A percentile compares a stretch with the other conserved stretches of the same genome.
Evolutionary conservation across 2,113 vertebrate species (phyloP).

Genomic region (Dunckerocampus dactyliophorus): DNA sequence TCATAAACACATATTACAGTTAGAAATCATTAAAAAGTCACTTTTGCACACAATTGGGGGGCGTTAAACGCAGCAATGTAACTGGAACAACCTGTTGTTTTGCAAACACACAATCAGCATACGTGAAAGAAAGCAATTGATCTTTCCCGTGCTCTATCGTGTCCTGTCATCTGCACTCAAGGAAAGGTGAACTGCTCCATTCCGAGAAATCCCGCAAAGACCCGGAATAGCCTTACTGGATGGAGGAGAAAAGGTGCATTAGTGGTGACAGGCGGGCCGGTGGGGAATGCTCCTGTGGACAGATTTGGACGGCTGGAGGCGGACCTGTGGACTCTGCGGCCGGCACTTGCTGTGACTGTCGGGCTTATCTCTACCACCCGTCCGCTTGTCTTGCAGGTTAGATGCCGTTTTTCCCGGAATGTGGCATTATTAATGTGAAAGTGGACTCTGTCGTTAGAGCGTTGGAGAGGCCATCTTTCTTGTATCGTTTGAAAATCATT

Average conservation of each 20-base stretch:
- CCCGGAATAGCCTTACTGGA: conserved; percentile 73
- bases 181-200: conserved; percentile 78
- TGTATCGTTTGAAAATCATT: conserved; percentile 39
- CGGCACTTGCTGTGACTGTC: conserved; percentile 68
- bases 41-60: no score
- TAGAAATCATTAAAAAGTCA: no score
- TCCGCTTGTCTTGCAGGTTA: conserved; percentile 54
- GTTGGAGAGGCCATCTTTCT: conserved; percentile 30
- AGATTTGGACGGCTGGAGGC: conserved; percentile 64
- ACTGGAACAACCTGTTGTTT: conserved; percentile 8
- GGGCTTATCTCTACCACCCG: conserved; percentile 67
- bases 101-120: conserved; percentile 14
- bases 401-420: conserved; percentile 65
- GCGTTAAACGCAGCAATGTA: no score
- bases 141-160: conserved; percentile 61
- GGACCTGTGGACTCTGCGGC: conserved; percentile 73
- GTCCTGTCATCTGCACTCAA: conserved; percentile 69
- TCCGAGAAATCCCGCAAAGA: conserved; percentile 72
- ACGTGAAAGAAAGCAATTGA: conserved; percentile 58
- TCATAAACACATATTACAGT: no score
- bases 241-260: conserved; percentile 70
- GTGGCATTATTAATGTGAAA: conserved; percentile 51
- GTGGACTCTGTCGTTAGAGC: conserved; percentile 41
- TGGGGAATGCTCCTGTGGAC: conserved; percentile 60
- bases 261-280: conserved; percentile 73